Conservation (phyloP, 2,888 invertebrate species). For the Pachymerium ferrugineum region DNA sequence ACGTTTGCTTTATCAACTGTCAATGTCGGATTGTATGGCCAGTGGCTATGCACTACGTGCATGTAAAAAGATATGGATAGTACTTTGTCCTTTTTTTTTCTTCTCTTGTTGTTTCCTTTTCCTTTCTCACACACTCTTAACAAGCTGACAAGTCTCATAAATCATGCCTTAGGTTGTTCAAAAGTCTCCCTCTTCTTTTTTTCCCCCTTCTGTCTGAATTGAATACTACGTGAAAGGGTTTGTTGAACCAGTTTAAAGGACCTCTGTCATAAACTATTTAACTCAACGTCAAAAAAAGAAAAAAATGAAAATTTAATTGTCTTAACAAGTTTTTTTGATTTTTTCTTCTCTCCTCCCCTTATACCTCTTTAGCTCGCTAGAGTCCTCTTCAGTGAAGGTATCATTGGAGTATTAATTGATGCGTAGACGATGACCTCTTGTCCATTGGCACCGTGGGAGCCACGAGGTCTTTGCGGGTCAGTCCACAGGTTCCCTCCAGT, state of each 20-base stretch:
- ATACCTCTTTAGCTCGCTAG: no score
- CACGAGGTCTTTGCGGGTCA: slow-evolving; percentile 4
- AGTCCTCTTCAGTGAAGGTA: no score
- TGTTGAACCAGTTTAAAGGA: slow-evolving; percentile 8
- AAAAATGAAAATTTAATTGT: not conserved
- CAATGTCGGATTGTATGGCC: no score
- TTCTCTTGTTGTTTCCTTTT: not conserved
- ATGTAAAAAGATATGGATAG: not conserved
- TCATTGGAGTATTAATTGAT: not conserved
- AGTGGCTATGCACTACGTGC: no score
- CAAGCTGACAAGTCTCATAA: not conserved
- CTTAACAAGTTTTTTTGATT: not conserved
- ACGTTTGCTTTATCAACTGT: no score
- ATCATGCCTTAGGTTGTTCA: not conserved
- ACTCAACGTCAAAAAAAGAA: no score
- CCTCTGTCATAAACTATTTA: not conserved
- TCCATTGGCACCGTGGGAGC: slow-evolving; percentile 8
- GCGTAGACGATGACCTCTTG: not conserved
- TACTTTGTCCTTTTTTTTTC: not conserved
- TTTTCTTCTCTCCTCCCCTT: no score
- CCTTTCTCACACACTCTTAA: slow-evolving; percentile 8
- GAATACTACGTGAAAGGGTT: not conserved
- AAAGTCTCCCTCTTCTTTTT: not conserved
- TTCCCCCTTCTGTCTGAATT: not conserved
- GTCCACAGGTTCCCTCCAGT: not conserved